Percentiles rank a stretch among this genome's conserved stretches.
phyloP scores from a whole-genome alignment of 2,888 invertebrate genomes.

The Eupithecia dodoneata region DNA sequence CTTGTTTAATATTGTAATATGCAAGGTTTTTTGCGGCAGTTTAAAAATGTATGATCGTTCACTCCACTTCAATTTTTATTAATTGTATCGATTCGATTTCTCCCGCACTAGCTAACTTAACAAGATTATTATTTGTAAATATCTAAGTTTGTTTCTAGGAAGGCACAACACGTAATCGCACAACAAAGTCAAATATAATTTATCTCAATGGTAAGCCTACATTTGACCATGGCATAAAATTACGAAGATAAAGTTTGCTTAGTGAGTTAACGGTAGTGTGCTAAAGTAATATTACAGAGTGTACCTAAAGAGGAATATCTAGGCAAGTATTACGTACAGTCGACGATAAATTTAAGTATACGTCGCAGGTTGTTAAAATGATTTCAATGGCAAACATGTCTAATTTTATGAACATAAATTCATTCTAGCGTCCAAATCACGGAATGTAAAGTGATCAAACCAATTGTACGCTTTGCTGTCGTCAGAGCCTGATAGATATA shows the following conservation, averaged over 20 bases:
- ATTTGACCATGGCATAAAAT: conserved; percentile 34
- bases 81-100: neutral
- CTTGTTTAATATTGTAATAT: neutral
- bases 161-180: neutral
- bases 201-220: conserved; percentile 28
- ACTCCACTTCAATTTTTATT: neutral
- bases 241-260: conserved; percentile 29
- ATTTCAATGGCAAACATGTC: neutral
- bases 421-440: neutral
- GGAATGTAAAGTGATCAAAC: neutral
- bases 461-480: neutral
- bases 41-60: neutral
- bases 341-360: neutral
- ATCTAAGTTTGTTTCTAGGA: neutral
- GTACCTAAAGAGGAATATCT: neutral
- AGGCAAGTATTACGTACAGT: conserved; percentile 3
- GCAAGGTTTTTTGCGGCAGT: neutral
- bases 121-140: neutral
- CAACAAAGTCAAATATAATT: conserved; percentile 5
- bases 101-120: neutral
- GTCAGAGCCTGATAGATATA: neutral
- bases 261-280: conserved; percentile 32
- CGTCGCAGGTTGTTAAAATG: neutral
- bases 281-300: conserved; percentile 28
- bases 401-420: neutral